phyloP scores from a whole-genome alignment of 2,888 invertebrate genomes.

The Lycia hirtaria region DNA sequence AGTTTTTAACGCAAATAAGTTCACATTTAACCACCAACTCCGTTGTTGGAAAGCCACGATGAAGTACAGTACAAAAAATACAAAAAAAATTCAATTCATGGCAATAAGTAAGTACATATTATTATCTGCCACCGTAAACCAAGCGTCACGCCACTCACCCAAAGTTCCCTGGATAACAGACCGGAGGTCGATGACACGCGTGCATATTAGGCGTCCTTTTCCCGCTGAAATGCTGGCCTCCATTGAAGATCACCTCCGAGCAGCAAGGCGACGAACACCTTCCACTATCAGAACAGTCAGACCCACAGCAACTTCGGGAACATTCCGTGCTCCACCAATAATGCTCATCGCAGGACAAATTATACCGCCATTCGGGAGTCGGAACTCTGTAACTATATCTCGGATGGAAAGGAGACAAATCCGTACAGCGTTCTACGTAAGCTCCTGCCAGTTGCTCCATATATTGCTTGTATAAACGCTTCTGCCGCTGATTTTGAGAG shows the following conservation, averaged over 20 bases:
- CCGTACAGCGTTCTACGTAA: slow-evolving; percentile 75
- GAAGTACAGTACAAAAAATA: too few relatives aligned
- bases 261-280: slow-evolving; percentile 81
- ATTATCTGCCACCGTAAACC: background rate
- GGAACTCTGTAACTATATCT: slow-evolving; percentile 53
- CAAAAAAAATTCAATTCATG: too few relatives aligned
- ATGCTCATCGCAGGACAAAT: slow-evolving; percentile 64
- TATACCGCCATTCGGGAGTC: slow-evolving; percentile 72
- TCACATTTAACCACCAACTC: too few relatives aligned
- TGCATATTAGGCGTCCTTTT: slow-evolving; percentile 63
- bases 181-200: slow-evolving; percentile 61
- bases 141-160: slow-evolving; percentile 64
- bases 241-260: slow-evolving; percentile 82
- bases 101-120: background rate
- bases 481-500: slow-evolving; percentile 80
- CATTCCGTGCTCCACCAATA: slow-evolving; percentile 66
- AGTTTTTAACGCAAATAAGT: too few relatives aligned
- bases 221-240: slow-evolving; percentile 77
- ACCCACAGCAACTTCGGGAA: slow-evolving; percentile 64
- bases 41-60: too few relatives aligned
- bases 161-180: slow-evolving; percentile 79
- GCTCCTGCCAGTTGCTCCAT: slow-evolving; percentile 80
- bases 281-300: slow-evolving; percentile 75
- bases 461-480: slow-evolving; percentile 80
- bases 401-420: slow-evolving; percentile 66